phyloP scores from a whole-genome alignment of 2,797 vertebrate species.

The Pitangus sulphuratus region DNA sequence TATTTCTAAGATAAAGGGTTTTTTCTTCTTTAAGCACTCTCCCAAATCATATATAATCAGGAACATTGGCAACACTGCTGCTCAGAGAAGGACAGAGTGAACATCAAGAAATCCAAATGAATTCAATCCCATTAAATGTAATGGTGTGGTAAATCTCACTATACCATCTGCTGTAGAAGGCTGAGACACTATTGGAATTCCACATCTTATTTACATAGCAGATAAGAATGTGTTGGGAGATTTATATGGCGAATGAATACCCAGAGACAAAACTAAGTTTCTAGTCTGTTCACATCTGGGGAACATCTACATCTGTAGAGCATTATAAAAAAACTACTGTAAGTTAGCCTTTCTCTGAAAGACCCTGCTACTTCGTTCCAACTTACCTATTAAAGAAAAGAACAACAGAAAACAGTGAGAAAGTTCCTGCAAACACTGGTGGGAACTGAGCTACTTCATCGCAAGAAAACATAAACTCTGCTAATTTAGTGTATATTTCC shows the following conservation, averaged over 20 bases:
- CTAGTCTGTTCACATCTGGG: conserved; percentile 76
- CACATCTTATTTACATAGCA: conserved; percentile 87
- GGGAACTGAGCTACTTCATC: conserved; percentile 36
- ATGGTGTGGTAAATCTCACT: conserved; percentile 87
- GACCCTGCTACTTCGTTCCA: conserved; percentile 57
- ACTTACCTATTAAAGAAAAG: conserved; percentile 40
- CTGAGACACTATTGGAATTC: conserved; percentile 84
- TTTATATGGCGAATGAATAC: conserved; percentile 81
- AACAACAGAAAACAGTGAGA: not conserved
- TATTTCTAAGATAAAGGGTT: conserved; percentile 76
- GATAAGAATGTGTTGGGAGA: conserved; percentile 81
- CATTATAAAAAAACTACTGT: conserved; percentile 69
- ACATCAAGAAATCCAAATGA: conserved; percentile 86
- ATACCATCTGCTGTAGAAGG: conserved; percentile 83
- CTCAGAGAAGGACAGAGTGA: conserved; percentile 79
- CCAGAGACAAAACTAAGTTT: conserved; percentile 79
- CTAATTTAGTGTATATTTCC: conserved; percentile 33
- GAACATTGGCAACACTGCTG: conserved; percentile 77
- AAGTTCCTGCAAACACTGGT: conserved; percentile 5
- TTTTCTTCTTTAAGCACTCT: conserved; percentile 79
- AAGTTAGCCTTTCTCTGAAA: conserved; percentile 58
- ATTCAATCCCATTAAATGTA: conserved; percentile 87
- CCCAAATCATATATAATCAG: conserved; percentile 84
- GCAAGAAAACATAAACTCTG: conserved; percentile 38
- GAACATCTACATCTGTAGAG: conserved; percentile 69